Conservation (phyloP, 2,797 vertebrate genomes). For the Gila robusta region DNA sequence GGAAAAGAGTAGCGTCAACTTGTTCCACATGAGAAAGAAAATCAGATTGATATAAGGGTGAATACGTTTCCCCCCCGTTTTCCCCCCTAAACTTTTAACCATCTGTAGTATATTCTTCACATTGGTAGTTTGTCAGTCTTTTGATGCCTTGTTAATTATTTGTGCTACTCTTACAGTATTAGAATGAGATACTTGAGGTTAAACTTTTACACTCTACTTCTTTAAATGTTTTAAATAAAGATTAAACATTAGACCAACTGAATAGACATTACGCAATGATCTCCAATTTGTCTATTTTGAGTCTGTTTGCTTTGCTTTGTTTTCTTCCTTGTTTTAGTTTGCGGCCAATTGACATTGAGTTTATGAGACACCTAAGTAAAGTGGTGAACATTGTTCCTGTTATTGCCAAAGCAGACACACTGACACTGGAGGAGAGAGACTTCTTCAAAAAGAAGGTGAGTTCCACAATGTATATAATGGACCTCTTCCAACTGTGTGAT, state of each 20-base stretch:
- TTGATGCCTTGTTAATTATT: neutral
- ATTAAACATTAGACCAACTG: neutral
- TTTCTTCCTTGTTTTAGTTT: constrained; percentile 77
- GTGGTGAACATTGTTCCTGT: constrained; percentile 98
- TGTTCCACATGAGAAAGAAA: neutral
- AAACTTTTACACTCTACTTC: too few relatives aligned
- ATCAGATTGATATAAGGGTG: neutral
- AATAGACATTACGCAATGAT: neutral
- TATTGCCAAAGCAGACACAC: constrained; percentile 95
- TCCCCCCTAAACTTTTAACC: neutral
- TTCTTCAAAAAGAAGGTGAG: constrained; percentile 93
- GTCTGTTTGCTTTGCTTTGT: constrained; percentile 34
- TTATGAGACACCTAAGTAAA: constrained; percentile 96
- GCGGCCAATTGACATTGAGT: constrained; percentile 93
- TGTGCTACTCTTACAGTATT: neutral
- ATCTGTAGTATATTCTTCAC: neutral
- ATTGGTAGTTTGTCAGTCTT: neutral
- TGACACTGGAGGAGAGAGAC: constrained; percentile 95
- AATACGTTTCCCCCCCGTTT: neutral
- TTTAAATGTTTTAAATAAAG: neutral
- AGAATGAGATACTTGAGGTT: neutral
- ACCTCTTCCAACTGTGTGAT: neutral
- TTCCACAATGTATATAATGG: neutral
- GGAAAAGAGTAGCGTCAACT: neutral
- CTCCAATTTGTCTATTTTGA: neutral